These are phyloP conservation scores for Tupiocoris notatus DNA, from an alignment of 2,888 invertebrate species.

Conservation along the genomic window DNA sequence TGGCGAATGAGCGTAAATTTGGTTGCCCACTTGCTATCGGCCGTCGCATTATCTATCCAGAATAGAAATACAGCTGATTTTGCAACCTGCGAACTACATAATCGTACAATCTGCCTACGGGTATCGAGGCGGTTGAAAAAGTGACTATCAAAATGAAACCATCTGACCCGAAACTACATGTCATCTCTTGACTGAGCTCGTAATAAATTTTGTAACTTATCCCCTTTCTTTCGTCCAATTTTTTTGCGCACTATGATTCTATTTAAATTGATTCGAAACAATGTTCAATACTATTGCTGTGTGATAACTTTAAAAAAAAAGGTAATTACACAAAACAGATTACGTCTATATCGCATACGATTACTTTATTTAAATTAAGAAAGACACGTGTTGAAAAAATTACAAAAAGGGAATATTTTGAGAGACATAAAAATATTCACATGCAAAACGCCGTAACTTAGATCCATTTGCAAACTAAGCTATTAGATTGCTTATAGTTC, in stretches of 20 bases:
- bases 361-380: conserved; percentile 24
- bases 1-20: too few species aligned
- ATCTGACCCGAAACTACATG: neutral
- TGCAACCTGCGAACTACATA: too few species aligned
- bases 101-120: too few species aligned
- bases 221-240: too few species aligned
- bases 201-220: too few species aligned
- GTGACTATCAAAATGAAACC: neutral
- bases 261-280: neutral
- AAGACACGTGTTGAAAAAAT: conserved; percentile 28
- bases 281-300: conserved; percentile 19
- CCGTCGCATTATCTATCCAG: too few species aligned
- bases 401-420: conserved; percentile 29
- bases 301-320: neutral
- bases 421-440: conserved; percentile 45
- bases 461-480: conserved; percentile 35
- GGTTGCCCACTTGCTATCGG: too few species aligned
- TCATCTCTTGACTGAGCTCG: too few species aligned
- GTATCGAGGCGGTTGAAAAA: too few species aligned
- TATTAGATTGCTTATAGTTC: conserved; percentile 39
- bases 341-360: conserved; percentile 4
- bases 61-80: too few species aligned
- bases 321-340: conserved; percentile 17
- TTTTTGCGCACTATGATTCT: neutral
- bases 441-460: conserved; percentile 38